Evolutionary conservation across 1,140 invertebrate species (phyloP).

Genomic region (Nebria ingens): DNA sequence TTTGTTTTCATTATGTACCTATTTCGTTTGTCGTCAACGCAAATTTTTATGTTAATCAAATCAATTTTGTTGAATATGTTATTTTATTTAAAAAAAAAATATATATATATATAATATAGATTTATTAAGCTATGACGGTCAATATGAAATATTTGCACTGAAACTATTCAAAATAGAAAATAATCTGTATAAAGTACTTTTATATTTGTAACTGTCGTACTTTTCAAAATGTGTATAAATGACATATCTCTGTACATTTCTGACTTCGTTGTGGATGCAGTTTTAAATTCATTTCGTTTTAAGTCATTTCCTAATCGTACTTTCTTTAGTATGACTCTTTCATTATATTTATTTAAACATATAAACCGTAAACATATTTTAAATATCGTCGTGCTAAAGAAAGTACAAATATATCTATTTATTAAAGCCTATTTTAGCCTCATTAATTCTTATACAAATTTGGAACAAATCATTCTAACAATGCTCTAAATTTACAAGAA

Average conservation of each 20-base stretch:
- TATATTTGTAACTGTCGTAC: slow-evolving; percentile 8
- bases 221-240: slow-evolving; percentile 5
- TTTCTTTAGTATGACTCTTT: background rate
- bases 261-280: background rate
- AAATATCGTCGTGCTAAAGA: background rate
- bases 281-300: background rate
- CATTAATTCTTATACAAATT: background rate
- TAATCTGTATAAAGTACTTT: slow-evolving; percentile 7
- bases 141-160: slow-evolving; percentile 9
- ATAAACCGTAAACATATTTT: background rate
- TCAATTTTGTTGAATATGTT: slow-evolving; percentile 2
- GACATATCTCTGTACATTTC: slow-evolving; percentile 6
- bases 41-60: too few relatives aligned
- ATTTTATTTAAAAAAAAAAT: background rate
- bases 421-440: background rate
- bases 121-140: slow-evolving; percentile 4
- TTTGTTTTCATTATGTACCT: too few relatives aligned
- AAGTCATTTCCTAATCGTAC: background rate
- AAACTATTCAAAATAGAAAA: slow-evolving; percentile 10
- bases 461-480: background rate
- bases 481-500: background rate
- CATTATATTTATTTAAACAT: background rate
- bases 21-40: too few relatives aligned
- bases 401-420: background rate
- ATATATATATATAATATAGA: too few relatives aligned